A percentile compares a stretch with the other conserved stretches of the same genome.
These are phyloP conservation scores for Riparia riparia DNA, from an alignment of 2,113 vertebrate genomes.

Conservation along the genomic window DNA sequence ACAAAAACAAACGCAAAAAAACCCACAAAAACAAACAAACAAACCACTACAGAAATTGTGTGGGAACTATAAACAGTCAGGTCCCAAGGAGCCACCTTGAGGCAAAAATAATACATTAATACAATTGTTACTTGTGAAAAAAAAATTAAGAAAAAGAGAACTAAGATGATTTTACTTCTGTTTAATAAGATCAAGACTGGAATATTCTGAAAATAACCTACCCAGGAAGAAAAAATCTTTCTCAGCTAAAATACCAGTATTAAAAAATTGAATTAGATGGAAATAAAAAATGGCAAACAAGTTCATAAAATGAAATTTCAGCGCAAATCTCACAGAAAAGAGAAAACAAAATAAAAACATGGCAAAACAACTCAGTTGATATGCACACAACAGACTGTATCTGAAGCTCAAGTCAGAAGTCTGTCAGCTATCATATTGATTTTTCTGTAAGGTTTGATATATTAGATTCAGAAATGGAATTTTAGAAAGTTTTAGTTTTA, in stretches of 20 bases:
- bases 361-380: not conserved
- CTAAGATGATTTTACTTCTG: not conserved
- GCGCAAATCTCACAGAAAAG: not conserved
- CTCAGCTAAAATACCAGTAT: not conserved
- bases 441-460: not conserved
- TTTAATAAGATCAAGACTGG: not conserved
- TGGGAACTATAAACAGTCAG: not conserved
- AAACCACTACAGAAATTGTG: not conserved
- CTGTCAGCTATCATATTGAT: not conserved
- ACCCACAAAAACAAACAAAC: too few relatives aligned
- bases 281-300: not conserved
- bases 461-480: not conserved
- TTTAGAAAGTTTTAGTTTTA: not conserved
- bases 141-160: not conserved
- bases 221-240: not conserved
- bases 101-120: not conserved
- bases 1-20: too few relatives aligned
- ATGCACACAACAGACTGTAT: rapidly evolving
- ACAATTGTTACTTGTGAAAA: not conserved
- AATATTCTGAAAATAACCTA: not conserved
- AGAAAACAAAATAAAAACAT: not conserved
- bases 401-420: not conserved
- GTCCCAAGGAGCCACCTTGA: not conserved
- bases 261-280: not conserved
- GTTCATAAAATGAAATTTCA: not conserved